phyloP scores from a whole-genome alignment of 2,888 invertebrate genomes.

The Spodoptera littoralis region DNA sequence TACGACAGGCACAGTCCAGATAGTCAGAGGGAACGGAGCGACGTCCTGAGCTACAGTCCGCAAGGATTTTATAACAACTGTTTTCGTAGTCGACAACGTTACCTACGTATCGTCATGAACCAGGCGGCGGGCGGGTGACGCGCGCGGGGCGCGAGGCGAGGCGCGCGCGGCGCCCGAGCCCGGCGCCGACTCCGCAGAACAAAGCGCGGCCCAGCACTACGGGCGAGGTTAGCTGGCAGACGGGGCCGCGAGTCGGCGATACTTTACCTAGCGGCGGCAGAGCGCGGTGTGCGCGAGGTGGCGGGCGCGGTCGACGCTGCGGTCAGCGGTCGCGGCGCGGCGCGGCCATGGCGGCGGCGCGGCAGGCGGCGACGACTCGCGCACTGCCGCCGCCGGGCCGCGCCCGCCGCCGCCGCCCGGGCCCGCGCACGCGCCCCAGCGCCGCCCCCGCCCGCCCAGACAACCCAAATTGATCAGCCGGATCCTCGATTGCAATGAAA shows the following conservation, averaged over 20 bases:
- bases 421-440: slow-evolving; percentile 64
- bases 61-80: slow-evolving; percentile 66
- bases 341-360: slow-evolving; percentile 84
- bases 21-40: slow-evolving; percentile 55
- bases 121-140: slow-evolving; percentile 65
- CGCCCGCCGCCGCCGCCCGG: slow-evolving; percentile 62
- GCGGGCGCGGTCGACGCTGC: slow-evolving; percentile 75
- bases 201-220: slow-evolving; percentile 69
- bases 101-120: slow-evolving; percentile 79
- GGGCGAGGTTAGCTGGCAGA: slow-evolving; percentile 34
- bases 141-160: slow-evolving; percentile 61
- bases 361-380: slow-evolving; percentile 80
- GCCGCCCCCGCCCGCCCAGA: slow-evolving; percentile 58
- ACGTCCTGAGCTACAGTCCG: slow-evolving; percentile 59
- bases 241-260: slow-evolving; percentile 55
- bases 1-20: slow-evolving; percentile 66
- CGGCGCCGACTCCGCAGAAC: slow-evolving; percentile 65
- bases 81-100: slow-evolving; percentile 73
- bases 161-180: slow-evolving; percentile 59
- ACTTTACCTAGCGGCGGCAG: slow-evolving; percentile 75
- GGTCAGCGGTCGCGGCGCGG: slow-evolving; percentile 80
- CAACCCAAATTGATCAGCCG: slow-evolving; percentile 83
- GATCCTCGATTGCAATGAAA: slow-evolving; percentile 86
- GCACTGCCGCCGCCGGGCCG: slow-evolving; percentile 80
- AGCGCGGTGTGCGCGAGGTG: slow-evolving; percentile 64